Evolutionary conservation across 2,113 vertebrate species (phyloP).

Genomic region (Takifugu flavidus): DNA sequence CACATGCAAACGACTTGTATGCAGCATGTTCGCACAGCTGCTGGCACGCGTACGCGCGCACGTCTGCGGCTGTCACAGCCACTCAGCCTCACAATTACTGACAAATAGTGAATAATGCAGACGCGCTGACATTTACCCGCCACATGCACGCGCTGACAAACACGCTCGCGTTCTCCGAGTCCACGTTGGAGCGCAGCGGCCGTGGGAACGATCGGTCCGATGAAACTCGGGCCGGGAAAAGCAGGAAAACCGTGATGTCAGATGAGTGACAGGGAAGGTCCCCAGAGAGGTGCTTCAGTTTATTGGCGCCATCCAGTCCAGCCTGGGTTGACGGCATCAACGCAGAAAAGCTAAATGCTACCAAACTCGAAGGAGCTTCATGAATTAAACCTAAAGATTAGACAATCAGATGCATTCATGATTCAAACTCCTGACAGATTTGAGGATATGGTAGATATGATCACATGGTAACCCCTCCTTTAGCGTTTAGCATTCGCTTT

Average conservation of each 20-base stretch:
- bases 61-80: conserved; percentile 19
- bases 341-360: no score
- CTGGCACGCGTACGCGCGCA: conserved; percentile 13
- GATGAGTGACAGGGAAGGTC: not conserved
- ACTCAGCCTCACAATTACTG: conserved; percentile 58
- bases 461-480: no score
- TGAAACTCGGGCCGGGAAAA: conserved; percentile 9
- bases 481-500: no score
- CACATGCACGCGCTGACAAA: conserved; percentile 8
- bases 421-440: no score
- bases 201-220: conserved; percentile 13
- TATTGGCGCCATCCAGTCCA: no score
- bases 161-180: not conserved
- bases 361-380: no score
- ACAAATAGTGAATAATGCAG: conserved; percentile 42
- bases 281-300: not conserved
- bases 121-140: conserved; percentile 20
- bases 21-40: conserved; percentile 45
- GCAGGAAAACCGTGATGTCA: not conserved
- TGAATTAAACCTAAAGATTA: no score
- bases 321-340: no score
- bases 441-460: no score
- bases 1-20: conserved; percentile 38
- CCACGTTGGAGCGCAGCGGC: no score
- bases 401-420: no score